Conservation (phyloP, 2,113 vertebrate species). For the Craseonycteris thonglongyai region DNA sequence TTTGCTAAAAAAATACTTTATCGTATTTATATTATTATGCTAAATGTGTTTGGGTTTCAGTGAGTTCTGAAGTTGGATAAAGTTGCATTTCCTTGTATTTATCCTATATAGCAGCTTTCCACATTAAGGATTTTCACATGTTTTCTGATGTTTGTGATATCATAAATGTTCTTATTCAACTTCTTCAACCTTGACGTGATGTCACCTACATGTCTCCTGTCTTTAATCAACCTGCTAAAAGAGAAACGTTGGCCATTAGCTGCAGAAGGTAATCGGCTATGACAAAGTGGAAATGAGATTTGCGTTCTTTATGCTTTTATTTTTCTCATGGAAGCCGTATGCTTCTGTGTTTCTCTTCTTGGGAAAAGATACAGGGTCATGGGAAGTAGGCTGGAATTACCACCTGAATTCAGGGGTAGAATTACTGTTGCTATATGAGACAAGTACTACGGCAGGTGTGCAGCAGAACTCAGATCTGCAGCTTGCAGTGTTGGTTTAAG, state of each 20-base stretch:
- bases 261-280: rapidly evolving
- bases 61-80: not conserved
- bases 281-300: no score
- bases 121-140: not conserved
- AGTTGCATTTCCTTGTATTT: not conserved
- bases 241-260: not conserved
- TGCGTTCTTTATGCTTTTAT: not conserved
- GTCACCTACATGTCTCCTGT: no score
- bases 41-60: not conserved
- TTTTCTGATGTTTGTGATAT: not conserved
- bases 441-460: rapidly evolving
- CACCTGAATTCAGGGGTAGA: not conserved
- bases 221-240: not conserved
- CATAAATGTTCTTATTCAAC: not conserved
- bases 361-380: not conserved
- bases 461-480: not conserved
- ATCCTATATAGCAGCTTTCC: not conserved
- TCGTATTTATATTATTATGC: not conserved
- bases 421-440: not conserved
- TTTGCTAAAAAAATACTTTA: no score
- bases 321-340: not conserved
- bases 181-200: not conserved
- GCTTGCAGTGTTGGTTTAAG: not conserved
- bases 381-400: not conserved
- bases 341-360: not conserved